These are phyloP conservation scores for Argynnis bischoffii DNA, from an alignment of 2,888 invertebrate species.

Conservation along the genomic window DNA sequence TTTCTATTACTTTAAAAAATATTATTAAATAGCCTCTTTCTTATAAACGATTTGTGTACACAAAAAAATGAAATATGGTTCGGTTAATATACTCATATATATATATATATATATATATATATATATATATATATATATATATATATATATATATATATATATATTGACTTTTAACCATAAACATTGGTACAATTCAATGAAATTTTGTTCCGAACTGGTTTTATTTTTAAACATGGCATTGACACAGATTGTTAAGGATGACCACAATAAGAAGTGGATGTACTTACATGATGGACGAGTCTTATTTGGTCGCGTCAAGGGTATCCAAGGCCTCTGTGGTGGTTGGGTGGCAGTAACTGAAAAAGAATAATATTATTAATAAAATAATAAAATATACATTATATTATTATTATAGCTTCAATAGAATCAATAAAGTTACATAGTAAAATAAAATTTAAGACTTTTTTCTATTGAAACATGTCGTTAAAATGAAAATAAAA, in stretches of 20 bases:
- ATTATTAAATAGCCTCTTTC: background rate
- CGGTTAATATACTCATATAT: background rate
- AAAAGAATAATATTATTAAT: constrained; percentile 71
- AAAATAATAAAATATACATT: background rate
- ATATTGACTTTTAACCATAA: constrained; percentile 2
- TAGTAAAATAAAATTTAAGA: background rate
- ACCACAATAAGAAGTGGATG: constrained; percentile 26
- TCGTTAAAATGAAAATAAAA: background rate
- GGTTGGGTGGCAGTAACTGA: constrained; percentile 94
- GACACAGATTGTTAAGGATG: constrained; percentile 41
- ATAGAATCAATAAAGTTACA: background rate
- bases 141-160: too few species aligned
- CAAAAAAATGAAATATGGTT: too few species aligned
- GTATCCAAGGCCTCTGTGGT: constrained; percentile 97
- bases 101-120: too few species aligned
- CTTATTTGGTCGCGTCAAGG: constrained; percentile 93
- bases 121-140: too few species aligned
- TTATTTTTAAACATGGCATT: constrained; percentile 38
- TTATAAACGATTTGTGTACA: background rate
- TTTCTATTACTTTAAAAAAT: too few species aligned
- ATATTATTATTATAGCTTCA: background rate
- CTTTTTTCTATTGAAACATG: background rate
- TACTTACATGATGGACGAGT: constrained; percentile 95
- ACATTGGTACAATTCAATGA: constrained; percentile 15
- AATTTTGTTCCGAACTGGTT: constrained; percentile 20